Evolutionary conservation across 2,888 invertebrate genomes (phyloP), one percentile per base, ranked within the genome.

Genomic region (Thereva nobilitata): DNA sequence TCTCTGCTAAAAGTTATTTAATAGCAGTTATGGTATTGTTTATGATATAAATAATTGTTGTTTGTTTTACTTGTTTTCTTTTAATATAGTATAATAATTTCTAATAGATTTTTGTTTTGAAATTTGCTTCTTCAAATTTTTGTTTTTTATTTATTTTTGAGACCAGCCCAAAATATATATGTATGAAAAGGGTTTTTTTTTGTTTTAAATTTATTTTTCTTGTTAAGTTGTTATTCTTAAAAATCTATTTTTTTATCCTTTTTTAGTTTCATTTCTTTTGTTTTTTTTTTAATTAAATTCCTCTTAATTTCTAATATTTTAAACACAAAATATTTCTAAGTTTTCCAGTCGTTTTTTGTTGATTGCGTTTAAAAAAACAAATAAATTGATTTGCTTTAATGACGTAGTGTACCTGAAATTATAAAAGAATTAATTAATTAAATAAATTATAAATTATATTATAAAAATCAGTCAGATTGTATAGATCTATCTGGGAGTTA

Each of bases 331-430:
- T 64, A 65, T 68, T 68, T 64, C 64, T 64, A 68, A 68, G 65
- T 59, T 23, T 23, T 68, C 61, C 68, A 68, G 68, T 68, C 68
- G 68, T 55, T 68, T 68, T 23, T 67, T 53, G 66, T 68, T 68
- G 68, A 61, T 61, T 66, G 68, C 66, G 61, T 66, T 50, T 52
- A 53, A 68, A 68, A 64, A 61, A 65, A 68, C 52, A 63, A 64
- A 23, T 23, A 23, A 23, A 23, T 23, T 23, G 23, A 23, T 23
- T 66, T 67, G 67, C 54, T 64, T 66, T 66, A 69, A 66, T 69
- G 69, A 67, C 69, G 69, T 65, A 69, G 66, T 67, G 69, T 69
- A 67, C 69, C 69, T 69, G 67, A 41, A 67, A 67, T 12, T n/a
- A 67, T 12, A 67, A 40, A 66, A 57, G 42, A 55, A 54, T 37